These are phyloP conservation scores for Neodiprion pinetum DNA, from an alignment of 1,140 invertebrate species.

Conservation along the genomic window DNA sequence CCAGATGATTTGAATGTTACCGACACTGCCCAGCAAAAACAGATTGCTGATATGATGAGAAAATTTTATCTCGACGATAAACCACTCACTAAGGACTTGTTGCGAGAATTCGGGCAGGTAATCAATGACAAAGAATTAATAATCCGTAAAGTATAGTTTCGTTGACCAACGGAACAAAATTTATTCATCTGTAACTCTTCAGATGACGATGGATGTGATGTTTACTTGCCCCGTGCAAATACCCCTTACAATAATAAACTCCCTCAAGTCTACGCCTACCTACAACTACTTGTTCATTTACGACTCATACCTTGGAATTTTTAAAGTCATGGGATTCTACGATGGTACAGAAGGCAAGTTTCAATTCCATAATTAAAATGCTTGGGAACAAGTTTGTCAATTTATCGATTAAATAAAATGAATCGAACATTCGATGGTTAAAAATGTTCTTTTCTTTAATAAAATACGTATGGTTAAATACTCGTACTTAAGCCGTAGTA, in stretches of 20 bases:
- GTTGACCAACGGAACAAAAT: neutral
- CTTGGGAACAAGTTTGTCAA: neutral
- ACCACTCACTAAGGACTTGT: constrained; percentile 56
- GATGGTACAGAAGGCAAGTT: constrained; percentile 40
- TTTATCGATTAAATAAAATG: neutral
- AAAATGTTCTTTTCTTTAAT: constrained; percentile 13
- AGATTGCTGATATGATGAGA: constrained; percentile 62
- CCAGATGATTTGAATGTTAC: constrained; percentile 68
- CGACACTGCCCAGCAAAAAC: constrained; percentile 45
- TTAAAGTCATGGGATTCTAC: constrained; percentile 40
- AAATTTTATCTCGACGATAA: constrained; percentile 68
- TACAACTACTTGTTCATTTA: constrained; percentile 52
- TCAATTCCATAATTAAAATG: neutral
- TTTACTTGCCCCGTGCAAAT: constrained; percentile 38
- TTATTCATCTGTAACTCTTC: constrained; percentile 23
- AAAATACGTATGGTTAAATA: neutral
- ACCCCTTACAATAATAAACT: constrained; percentile 39
- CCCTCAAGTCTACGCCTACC: constrained; percentile 44
- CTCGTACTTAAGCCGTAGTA: neutral
- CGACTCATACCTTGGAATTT: constrained; percentile 42
- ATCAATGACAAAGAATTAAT: constrained; percentile 27
- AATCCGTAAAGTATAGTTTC: neutral
- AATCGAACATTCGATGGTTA: constrained; percentile 13
- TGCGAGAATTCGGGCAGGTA: constrained; percentile 61
- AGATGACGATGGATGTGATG: constrained; percentile 47